Evolutionary conservation across 2,113 vertebrate species (phyloP).

Genomic region (Megaceryle maxima): DNA sequence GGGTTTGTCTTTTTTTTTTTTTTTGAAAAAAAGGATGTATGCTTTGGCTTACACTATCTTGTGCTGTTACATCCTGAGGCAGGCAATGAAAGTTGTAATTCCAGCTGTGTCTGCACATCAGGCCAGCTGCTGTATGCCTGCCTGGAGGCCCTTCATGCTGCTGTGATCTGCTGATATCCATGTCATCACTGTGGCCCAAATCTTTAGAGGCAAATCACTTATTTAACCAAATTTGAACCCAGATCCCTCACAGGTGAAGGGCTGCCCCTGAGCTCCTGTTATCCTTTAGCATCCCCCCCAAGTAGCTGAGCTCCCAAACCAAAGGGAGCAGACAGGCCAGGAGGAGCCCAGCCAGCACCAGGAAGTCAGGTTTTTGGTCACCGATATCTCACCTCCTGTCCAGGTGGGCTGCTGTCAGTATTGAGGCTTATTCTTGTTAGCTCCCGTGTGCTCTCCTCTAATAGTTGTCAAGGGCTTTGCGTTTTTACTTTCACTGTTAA

Average conservation of each 20-base stretch:
- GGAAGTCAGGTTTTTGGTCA: background rate
- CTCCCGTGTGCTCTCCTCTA: background rate
- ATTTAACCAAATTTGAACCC: background rate
- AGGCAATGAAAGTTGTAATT: background rate
- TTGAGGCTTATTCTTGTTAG: background rate
- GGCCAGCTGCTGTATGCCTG: background rate
- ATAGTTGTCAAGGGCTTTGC: background rate
- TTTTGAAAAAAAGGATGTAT: background rate
- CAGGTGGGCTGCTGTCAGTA: background rate
- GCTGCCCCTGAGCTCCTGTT: background rate
- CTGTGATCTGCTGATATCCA: background rate
- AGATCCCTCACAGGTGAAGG: background rate
- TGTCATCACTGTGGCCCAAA: background rate
- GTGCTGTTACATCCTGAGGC: background rate
- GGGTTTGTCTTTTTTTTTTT: background rate
- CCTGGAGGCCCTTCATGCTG: accelerated
- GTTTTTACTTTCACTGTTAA: background rate
- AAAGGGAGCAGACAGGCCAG: background rate
- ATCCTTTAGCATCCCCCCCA: accelerated
- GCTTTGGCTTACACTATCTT: background rate
- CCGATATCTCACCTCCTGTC: background rate
- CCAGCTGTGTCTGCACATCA: background rate
- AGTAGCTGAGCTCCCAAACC: background rate
- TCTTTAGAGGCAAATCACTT: background rate
- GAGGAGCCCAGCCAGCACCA: background rate